Percentiles rank a stretch among this genome's conserved stretches.
Evolutionary conservation across 2,113 vertebrate genomes (phyloP).

Genomic region (Ginglymostoma cirratum): DNA sequence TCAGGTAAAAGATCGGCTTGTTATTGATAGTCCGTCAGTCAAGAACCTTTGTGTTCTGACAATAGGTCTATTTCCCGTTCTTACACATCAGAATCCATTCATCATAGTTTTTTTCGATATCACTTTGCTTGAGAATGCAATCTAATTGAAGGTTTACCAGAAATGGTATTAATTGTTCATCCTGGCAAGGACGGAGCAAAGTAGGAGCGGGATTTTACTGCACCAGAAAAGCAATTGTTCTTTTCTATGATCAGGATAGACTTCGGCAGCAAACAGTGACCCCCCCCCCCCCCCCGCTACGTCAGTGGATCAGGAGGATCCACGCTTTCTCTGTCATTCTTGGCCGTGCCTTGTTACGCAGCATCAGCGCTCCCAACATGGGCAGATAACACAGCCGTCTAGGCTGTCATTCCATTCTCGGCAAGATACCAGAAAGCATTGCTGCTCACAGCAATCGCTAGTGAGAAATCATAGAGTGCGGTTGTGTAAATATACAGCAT

Average conservation of each 20-base stretch:
- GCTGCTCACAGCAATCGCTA: background rate
- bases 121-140: background rate
- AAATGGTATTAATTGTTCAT: background rate
- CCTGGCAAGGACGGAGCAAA: background rate
- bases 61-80: background rate
- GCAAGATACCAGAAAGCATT: background rate
- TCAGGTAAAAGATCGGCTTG: background rate
- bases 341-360: slow-evolving; percentile 39
- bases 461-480: background rate
- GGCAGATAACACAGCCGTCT: background rate
- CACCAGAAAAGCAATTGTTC: background rate
- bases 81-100: background rate
- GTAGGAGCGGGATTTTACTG: background rate
- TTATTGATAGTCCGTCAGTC: background rate
- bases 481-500: background rate
- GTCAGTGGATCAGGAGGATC: slow-evolving; percentile 46
- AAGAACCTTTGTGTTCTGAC: background rate
- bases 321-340: slow-evolving; percentile 37
- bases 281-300: too few relatives aligned
- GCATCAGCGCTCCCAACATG: slow-evolving; percentile 34
- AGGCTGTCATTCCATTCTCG: background rate
- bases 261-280: background rate
- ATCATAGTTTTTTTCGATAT: too few relatives aligned
- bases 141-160: background rate
- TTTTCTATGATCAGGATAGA: slow-evolving; percentile 6